phyloP scores from a whole-genome alignment of 2,888 invertebrate genomes.

The Aphelenchoides bicaudatus region DNA sequence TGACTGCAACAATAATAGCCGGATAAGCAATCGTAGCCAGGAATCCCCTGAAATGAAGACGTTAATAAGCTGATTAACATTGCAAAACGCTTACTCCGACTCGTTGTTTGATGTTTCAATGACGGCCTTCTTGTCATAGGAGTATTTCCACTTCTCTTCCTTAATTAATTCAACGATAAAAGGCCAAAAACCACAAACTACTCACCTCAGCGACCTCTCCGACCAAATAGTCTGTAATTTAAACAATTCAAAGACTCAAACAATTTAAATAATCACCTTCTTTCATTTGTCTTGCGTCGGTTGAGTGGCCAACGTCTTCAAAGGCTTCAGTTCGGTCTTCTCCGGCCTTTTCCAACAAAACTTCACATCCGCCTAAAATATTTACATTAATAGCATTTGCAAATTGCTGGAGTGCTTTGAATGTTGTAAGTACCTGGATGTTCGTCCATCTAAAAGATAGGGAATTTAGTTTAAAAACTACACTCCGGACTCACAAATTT shows the following conservation, averaged over 20 bases:
- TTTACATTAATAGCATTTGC: no score
- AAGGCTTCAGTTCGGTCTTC: slow-evolving; percentile 58
- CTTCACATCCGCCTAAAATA: slow-evolving; percentile 60
- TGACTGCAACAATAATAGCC: slow-evolving; percentile 45
- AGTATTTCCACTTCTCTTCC: slow-evolving; percentile 49
- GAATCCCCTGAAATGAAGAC: slow-evolving; percentile 2
- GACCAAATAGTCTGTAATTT: slow-evolving; percentile 51
- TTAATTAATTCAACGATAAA: slow-evolving; percentile 24
- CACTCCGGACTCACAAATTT: slow-evolving; percentile 58
- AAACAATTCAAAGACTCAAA: no score
- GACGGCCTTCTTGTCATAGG: slow-evolving; percentile 51
- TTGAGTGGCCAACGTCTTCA: slow-evolving; percentile 60
- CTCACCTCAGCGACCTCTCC: slow-evolving; percentile 43
- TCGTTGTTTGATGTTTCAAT: slow-evolving; percentile 29
- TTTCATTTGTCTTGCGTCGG: slow-evolving; percentile 58
- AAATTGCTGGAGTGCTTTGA: no score
- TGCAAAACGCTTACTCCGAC: not conserved
- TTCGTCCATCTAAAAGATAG: no score
- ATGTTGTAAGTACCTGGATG: no score
- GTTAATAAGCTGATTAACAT: not conserved
- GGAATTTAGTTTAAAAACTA: not conserved
- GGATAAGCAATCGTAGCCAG: slow-evolving; percentile 37
- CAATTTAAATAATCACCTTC: no score
- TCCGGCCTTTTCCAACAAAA: slow-evolving; percentile 59
- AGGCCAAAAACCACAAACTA: slow-evolving; percentile 6